A percentile compares a stretch with the other conserved stretches of the same genome.
These are phyloP conservation scores for Tangara arthus DNA, from an alignment of 2,797 vertebrate species.

Conservation along the genomic window DNA sequence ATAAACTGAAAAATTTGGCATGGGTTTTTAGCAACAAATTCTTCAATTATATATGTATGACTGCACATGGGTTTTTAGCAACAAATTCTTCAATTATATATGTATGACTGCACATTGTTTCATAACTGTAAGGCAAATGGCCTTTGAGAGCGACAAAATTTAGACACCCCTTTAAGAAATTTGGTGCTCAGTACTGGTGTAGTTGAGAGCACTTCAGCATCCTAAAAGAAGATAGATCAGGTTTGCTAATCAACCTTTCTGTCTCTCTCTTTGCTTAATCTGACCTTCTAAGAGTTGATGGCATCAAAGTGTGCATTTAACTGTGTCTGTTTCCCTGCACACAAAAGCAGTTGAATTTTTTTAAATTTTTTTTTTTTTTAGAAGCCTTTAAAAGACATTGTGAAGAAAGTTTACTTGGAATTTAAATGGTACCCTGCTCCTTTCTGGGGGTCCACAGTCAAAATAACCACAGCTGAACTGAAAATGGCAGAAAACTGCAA, in stretches of 20 bases:
- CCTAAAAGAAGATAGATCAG: not conserved
- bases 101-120: not conserved
- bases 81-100: not conserved
- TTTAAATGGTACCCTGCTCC: not conserved
- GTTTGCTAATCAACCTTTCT: not conserved
- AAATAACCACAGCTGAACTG: not conserved
- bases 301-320: not conserved
- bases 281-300: not conserved
- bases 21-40: not conserved
- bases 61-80: not conserved
- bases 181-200: not conserved
- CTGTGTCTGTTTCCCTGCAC: not conserved
- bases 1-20: not conserved
- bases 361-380: not conserved
- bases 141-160: not conserved
- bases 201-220: not conserved
- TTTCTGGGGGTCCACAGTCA: not conserved
- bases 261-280: not conserved
- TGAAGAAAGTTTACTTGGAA: not conserved
- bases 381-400: not conserved
- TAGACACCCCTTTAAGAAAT: not conserved
- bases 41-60: too few relatives aligned
- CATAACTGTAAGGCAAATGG: not conserved
- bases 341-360: not conserved
- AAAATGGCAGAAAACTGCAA: not conserved